Conservation (phyloP, 2,113 vertebrate species). For the Conger conger region DNA sequence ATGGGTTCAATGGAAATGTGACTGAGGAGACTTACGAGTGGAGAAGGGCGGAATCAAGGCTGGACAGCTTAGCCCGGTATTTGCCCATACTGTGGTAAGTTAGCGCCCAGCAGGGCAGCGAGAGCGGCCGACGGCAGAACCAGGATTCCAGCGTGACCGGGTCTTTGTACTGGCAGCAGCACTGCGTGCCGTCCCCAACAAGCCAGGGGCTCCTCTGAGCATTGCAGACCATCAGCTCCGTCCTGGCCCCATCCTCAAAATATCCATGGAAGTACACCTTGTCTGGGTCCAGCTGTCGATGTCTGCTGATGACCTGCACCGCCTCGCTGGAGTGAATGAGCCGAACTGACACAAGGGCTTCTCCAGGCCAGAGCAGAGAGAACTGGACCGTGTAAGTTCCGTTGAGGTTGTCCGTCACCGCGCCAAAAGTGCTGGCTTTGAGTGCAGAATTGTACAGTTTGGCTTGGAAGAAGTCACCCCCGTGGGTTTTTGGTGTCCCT, state of each 20-base stretch:
- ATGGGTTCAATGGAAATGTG: too few species aligned
- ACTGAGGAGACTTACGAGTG: conserved; percentile 32
- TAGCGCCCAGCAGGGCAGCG: conserved; percentile 47
- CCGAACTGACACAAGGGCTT: conserved; percentile 40
- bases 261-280: conserved; percentile 54
- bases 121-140: conserved; percentile 47
- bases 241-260: conserved; percentile 35
- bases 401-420: conserved; percentile 42
- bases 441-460: conserved; percentile 39
- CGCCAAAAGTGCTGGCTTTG: conserved; percentile 47
- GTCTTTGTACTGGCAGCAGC: conserved; percentile 52
- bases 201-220: conserved; percentile 33
- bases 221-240: conserved; percentile 43
- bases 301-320: conserved; percentile 39
- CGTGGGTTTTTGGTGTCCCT: conserved; percentile 39
- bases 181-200: not conserved
- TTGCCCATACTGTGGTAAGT: conserved; percentile 51
- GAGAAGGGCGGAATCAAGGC: conserved; percentile 41
- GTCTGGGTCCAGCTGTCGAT: conserved; percentile 43
- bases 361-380: conserved; percentile 42
- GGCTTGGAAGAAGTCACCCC: conserved; percentile 53
- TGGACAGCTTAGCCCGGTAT: conserved; percentile 42
- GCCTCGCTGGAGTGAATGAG: conserved; percentile 53
- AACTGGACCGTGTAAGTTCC: conserved; percentile 44
- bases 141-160: conserved; percentile 44